Base-by-base conservation (phyloP, 2,797 vertebrate species). In the Fundulus diaphanus region DNA sequence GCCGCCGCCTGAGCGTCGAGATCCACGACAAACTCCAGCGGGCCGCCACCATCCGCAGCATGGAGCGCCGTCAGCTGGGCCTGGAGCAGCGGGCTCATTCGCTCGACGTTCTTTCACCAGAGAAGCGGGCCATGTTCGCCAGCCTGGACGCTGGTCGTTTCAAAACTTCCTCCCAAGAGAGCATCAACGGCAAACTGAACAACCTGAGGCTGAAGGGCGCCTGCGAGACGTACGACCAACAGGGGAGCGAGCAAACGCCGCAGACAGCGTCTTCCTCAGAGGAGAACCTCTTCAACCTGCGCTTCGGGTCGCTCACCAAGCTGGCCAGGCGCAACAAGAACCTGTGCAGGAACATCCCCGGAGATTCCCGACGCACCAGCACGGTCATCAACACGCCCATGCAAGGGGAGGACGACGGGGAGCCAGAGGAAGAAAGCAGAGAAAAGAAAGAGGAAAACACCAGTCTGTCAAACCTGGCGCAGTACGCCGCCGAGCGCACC, bases 1-100 rank as follows among this genome's bases (percentile, higher is more conserved):
- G 98, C 3, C 92, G 98, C 8, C 95, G 98, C 12, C 95, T 99
- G 46, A 99, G 98, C 0, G 98, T 98, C 5, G 98, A 99, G 93
- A 96, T 99, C 87, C 98, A 99, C 0, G 98, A 99, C 93, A 99
- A 98, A 79, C 96, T 99, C 13, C 98, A 99, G 82, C 94, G 98
- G 31, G 97, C 98, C 0, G 97, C 97, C 86, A 99, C 98, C 87
- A 97, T 99, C 87, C 96, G 98, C 78, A 99, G 96, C 96, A 99
- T 99, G 97, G 98, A 99, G 86, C 97, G 98, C 54, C 88, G 98
- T 42, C 96, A 97, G 77, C 94, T 99, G 57, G 97, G 98, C 80
- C 91, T 99, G 91, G 98, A 99, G 84, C 98, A 99, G 93, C 90
- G 98, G 20, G 97, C 98, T 0, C 97, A 97, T 85, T 99, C 98